These are phyloP conservation scores for Syngnathus typhle DNA, from an alignment of 2,113 vertebrate genomes.

Conservation along the genomic window DNA sequence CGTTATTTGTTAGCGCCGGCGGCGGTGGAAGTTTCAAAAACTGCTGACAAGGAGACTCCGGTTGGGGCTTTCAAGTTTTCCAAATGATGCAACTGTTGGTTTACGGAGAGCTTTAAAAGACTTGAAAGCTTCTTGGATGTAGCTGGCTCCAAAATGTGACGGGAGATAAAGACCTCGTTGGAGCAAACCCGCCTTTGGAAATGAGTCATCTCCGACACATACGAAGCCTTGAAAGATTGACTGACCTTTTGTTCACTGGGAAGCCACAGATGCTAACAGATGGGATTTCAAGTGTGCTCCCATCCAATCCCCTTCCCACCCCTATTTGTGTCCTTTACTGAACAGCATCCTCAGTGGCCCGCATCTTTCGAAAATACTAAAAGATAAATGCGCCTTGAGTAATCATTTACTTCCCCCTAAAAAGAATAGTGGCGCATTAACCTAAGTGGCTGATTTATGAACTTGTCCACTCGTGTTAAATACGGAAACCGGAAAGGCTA, in stretches of 20 bases:
- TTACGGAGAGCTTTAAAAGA: conserved; percentile 20
- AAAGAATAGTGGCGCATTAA: background rate
- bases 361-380: background rate
- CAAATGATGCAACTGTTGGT: conserved; percentile 28
- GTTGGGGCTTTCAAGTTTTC: conserved; percentile 8
- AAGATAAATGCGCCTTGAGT: background rate
- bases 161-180: conserved; percentile 15
- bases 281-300: background rate
- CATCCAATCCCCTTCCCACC: background rate
- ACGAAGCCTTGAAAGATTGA: conserved; percentile 20
- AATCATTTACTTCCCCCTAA: background rate
- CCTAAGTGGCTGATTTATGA: background rate
- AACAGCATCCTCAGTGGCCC: background rate
- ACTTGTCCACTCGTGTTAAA: background rate
- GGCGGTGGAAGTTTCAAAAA: conserved; percentile 23
- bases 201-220: conserved; percentile 13
- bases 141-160: conserved; percentile 10
- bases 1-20: conserved; percentile 11
- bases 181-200: conserved; percentile 30
- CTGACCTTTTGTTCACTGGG: conserved; percentile 29
- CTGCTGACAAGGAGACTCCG: conserved; percentile 22
- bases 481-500: background rate
- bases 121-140: conserved; percentile 30
- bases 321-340: background rate
- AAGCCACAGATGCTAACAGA: background rate